Conservation (phyloP, 2,888 invertebrate genomes). For the Endotricha flammealis region DNA sequence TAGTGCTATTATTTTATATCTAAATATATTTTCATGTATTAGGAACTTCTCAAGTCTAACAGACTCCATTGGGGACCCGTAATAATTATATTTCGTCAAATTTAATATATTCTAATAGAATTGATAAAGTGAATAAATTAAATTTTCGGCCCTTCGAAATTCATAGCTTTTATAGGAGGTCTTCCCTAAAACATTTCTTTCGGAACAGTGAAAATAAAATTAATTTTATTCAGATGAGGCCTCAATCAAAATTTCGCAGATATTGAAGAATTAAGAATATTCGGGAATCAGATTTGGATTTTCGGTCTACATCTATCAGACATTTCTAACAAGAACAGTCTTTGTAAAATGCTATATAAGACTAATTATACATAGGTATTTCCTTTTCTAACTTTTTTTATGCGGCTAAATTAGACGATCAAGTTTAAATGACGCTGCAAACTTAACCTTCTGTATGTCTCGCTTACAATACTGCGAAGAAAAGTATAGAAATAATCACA, state of each 20-base stretch:
- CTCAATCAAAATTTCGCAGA: slow-evolving; percentile 3
- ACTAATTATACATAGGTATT: no score
- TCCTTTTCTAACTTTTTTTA: no score
- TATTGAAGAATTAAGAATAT: slow-evolving; percentile 5
- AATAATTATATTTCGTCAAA: slow-evolving; percentile 15
- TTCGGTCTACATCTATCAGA: no score
- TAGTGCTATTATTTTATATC: no score
- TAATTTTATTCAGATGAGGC: slow-evolving; percentile 22
- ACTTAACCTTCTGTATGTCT: no score
- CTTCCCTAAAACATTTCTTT: slow-evolving; percentile 34
- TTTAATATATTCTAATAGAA: slow-evolving; percentile 31
- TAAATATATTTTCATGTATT: slow-evolving; percentile 1
- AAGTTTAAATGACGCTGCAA: no score
- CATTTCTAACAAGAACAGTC: no score
- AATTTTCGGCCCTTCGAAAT: slow-evolving; percentile 39
- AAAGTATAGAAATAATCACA: no score
- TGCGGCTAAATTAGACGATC: no score
- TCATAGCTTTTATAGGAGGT: slow-evolving; percentile 35
- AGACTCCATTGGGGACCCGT: background rate
- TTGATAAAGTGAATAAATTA: slow-evolving; percentile 41
- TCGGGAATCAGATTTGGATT: slow-evolving; percentile 3
- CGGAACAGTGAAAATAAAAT: slow-evolving; percentile 24
- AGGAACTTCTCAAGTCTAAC: slow-evolving; percentile 1
- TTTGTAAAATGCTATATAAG: no score
- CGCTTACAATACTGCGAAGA: no score